These are phyloP conservation scores for Lamprotornis superbus DNA, from an alignment of 2,113 vertebrate species.

Conservation along the genomic window DNA sequence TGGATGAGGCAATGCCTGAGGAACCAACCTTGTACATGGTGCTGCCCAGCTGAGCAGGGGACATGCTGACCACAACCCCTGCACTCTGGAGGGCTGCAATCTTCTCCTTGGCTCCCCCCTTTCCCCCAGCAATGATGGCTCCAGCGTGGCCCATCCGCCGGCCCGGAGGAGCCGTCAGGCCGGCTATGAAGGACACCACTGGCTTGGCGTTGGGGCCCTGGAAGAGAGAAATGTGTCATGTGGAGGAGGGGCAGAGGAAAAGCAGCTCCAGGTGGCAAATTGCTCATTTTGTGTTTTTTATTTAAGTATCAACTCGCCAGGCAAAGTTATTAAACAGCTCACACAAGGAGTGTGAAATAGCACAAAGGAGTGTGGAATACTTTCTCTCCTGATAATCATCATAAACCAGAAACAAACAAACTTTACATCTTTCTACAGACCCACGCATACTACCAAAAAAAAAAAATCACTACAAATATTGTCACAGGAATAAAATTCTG, in stretches of 20 bases:
- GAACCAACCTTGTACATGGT: constrained; percentile 91
- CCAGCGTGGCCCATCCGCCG: constrained; percentile 96
- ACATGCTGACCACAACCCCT: constrained; percentile 96
- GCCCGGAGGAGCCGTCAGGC: constrained; percentile 93
- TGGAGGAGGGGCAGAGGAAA: neutral
- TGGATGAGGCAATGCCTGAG: neutral
- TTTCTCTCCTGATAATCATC: neutral
- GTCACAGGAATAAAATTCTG: neutral
- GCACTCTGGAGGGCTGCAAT: constrained; percentile 93
- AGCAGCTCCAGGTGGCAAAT: neutral
- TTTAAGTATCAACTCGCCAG: neutral
- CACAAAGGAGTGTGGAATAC: neutral
- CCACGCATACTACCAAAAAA: neutral
- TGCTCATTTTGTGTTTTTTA: neutral
- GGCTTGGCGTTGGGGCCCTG: constrained; percentile 92
- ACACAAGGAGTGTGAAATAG: neutral
- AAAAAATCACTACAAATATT: neutral
- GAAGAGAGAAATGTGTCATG: neutral
- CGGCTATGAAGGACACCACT: constrained; percentile 97
- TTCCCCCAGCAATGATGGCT: constrained; percentile 96
- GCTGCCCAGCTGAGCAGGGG: constrained; percentile 95
- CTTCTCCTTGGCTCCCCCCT: constrained; percentile 98
- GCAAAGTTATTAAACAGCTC: neutral
- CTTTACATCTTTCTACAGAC: neutral
- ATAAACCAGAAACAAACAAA: neutral